Conservation (phyloP, 2,797 vertebrate species). For the Sphenopsis melanotis region DNA sequence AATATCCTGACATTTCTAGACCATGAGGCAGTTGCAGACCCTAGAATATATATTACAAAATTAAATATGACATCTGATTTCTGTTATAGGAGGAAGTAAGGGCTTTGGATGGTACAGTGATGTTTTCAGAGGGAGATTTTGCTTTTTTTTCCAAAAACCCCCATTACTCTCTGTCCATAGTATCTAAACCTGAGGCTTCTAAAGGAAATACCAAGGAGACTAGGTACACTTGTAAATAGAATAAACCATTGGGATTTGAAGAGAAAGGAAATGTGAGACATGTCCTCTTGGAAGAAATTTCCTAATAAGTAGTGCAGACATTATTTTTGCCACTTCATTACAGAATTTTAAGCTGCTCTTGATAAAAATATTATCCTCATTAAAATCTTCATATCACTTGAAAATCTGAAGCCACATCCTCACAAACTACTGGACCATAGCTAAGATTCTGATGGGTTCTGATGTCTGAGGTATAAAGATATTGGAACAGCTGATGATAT, state of each 20-base stretch:
- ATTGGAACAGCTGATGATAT: neutral
- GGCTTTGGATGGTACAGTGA: neutral
- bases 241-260: neutral
- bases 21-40: neutral
- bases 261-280: neutral
- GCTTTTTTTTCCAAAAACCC: rapidly evolving
- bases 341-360: neutral
- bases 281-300: neutral
- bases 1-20: neutral
- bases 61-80: neutral
- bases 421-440: neutral
- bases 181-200: neutral
- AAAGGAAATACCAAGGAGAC: neutral
- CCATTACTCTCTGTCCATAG: neutral
- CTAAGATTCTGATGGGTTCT: neutral
- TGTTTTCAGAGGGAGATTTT: neutral
- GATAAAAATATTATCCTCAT: neutral
- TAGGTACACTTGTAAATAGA: neutral
- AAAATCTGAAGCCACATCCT: neutral
- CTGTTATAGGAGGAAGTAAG: neutral
- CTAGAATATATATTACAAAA: neutral
- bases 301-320: neutral
- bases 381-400: neutral
- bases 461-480: neutral
- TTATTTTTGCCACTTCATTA: neutral